Percentiles rank a stretch among this genome's conserved stretches.
Evolutionary conservation across 2,888 invertebrate genomes (phyloP).

Genomic region (Rhamnusium bicolor): DNA sequence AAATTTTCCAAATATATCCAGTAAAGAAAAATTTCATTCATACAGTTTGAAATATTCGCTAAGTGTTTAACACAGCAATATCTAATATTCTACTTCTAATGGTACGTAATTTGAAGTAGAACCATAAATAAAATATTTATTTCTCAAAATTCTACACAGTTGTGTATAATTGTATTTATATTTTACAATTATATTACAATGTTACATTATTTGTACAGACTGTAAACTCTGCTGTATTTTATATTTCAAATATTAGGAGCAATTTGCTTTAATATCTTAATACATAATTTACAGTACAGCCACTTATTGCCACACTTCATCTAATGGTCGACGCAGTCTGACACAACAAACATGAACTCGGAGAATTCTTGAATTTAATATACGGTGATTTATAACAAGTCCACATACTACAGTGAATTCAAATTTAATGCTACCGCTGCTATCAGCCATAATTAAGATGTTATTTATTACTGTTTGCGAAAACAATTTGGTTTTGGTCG

Average conservation of each 20-base stretch:
- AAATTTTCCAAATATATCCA: too few species aligned
- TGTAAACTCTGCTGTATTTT: background rate
- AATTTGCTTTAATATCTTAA: background rate
- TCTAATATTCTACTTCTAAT: too few species aligned
- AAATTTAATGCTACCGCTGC: background rate
- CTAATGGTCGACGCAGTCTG: background rate
- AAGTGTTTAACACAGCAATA: too few species aligned
- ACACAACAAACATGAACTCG: background rate
- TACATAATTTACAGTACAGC: background rate
- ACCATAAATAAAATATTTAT: too few species aligned
- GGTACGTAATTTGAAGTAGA: too few species aligned
- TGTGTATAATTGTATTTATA: too few species aligned
- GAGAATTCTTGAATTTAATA: background rate
- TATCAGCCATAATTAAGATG: background rate
- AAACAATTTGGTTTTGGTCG: background rate
- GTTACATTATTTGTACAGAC: background rate
- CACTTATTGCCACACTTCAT: background rate
- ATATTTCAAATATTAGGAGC: background rate
- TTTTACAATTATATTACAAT: background rate
- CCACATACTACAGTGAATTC: background rate
- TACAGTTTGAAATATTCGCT: too few species aligned
- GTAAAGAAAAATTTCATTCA: too few species aligned
- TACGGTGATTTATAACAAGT: background rate
- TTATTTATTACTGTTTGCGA: background rate
- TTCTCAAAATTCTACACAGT: too few species aligned